A percentile compares a stretch with the other conserved stretches of the same genome.
Evolutionary conservation across 2,888 invertebrate genomes (phyloP).

Genomic region (Drosophila leonis): DNA sequence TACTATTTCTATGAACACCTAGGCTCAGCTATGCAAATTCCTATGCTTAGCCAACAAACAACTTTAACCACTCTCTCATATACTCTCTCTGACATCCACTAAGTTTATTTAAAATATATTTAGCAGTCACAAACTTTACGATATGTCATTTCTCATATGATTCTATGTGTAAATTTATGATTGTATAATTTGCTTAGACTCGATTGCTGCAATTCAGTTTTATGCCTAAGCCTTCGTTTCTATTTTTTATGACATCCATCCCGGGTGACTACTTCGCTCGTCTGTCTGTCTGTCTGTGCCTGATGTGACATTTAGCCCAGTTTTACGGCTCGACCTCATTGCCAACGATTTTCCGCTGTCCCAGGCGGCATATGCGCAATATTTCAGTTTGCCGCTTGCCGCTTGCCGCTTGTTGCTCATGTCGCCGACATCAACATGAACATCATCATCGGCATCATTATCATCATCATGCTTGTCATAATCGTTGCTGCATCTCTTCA

Average conservation of each 20-base stretch:
- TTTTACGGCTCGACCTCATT: constrained; percentile 74
- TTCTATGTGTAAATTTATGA: constrained; percentile 33
- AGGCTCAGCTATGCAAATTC: too few relatives aligned
- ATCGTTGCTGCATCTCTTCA: constrained; percentile 47
- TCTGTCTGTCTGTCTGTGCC: constrained; percentile 23
- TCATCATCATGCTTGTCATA: constrained; percentile 16
- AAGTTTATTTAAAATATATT: constrained; percentile 1
- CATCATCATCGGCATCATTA: constrained; percentile 38
- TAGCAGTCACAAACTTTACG: constrained; percentile 2
- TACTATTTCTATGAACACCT: too few relatives aligned
- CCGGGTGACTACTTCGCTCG: constrained; percentile 23
- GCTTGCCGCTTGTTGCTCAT: constrained; percentile 45
- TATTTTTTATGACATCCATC: constrained; percentile 61
- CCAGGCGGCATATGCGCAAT: constrained; percentile 68
- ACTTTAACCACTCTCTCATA: neutral
- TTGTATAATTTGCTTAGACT: constrained; percentile 54
- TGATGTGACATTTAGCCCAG: constrained; percentile 71
- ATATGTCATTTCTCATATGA: constrained; percentile 17
- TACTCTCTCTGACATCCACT: neutral
- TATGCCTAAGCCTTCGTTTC: constrained; percentile 69
- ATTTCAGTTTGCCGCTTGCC: constrained; percentile 47
- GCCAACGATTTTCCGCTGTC: constrained; percentile 51
- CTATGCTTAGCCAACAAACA: too few relatives aligned
- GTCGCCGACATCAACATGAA: constrained; percentile 29
- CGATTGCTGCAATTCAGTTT: constrained; percentile 58